These are phyloP conservation scores for Polietes domitor DNA, from an alignment of 2,888 invertebrate species.

Conservation along the genomic window DNA sequence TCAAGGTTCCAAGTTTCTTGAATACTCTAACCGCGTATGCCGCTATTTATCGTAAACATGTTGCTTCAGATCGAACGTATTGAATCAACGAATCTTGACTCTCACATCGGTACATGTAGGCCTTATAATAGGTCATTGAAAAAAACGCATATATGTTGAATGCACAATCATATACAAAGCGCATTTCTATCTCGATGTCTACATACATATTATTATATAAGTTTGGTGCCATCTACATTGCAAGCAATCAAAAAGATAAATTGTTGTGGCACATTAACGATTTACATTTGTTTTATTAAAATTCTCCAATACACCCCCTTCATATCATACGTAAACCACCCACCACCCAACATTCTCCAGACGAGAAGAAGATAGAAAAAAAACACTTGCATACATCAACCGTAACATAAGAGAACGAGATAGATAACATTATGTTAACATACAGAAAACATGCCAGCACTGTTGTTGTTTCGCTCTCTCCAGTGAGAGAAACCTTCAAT, in stretches of 20 bases:
- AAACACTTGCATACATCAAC: conserved; percentile 11
- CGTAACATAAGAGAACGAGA: conserved; percentile 40
- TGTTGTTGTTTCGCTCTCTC: conserved; percentile 72
- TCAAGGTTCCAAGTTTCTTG: too few species aligned
- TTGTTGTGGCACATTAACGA: conserved; percentile 26
- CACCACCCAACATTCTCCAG: conserved; percentile 2
- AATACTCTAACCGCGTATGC: too few species aligned
- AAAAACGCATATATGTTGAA: too few species aligned
- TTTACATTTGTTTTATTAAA: conserved; percentile 25
- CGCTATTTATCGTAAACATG: too few species aligned
- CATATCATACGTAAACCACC: neutral
- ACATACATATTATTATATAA: too few species aligned
- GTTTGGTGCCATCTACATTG: neutral
- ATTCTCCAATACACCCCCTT: neutral
- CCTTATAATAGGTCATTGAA: too few species aligned
- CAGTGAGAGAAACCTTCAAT: conserved; percentile 68
- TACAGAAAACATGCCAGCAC: neutral
- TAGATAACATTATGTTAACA: conserved; percentile 20
- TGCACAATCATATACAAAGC: too few species aligned
- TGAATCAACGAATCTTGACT: too few species aligned
- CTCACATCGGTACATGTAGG: too few species aligned
- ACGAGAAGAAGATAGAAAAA: neutral
- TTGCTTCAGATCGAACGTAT: too few species aligned
- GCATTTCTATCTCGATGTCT: too few species aligned
- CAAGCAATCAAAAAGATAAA: conserved; percentile 7